Base-by-base conservation (phyloP, 2,113 vertebrate species). In the Rhagologus leucostigma region DNA sequence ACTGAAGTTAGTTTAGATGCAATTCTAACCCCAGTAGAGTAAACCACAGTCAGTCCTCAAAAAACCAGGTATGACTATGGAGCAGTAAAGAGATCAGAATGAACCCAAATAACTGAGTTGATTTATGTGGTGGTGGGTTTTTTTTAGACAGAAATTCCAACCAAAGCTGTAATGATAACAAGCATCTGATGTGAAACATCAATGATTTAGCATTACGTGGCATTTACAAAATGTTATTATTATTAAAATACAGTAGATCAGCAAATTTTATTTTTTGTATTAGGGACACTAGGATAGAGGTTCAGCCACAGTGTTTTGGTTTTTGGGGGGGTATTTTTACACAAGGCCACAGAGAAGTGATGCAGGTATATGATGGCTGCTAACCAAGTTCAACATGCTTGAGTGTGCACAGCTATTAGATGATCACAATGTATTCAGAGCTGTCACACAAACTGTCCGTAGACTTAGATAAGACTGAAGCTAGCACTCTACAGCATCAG, bases 1-100 rank as follows among this genome's bases (percentile, higher is more conserved):
- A 82, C 77, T 84, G 65, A 91, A 92, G 84, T 84, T 79, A 82
- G 46, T 89, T 89, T 96, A 81, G 65, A 91, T 85, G 81, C 74
- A 91, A 15, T 84, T 96, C 57, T 55, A 82, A 74, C 42, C 65
- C 52, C 59, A 89, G 71, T 12, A 42, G 47, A 79, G 44, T 53
- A 92, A 92, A 93, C 65, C 84, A 87, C 73, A 91, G 44, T 30
- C 35, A 86, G 37, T 56, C 22, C 53, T 84, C 22, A 19, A 50
- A 93, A 93, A 89, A 44, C 0, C 23, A 62, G 59, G 42, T 60
- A 62, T 4, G 27, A 44, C 64, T 78, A 19, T 1, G 1, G 59
- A 90, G 23, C 47, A 86, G 64, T n/a, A 47, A 83, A 74, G 60
- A 93, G 80, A 92, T 74, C 42, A 86, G 64, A 90, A 85, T 19